Conservation (phyloP, 2,113 vertebrate genomes). For the Mystacornis crossleyi region DNA sequence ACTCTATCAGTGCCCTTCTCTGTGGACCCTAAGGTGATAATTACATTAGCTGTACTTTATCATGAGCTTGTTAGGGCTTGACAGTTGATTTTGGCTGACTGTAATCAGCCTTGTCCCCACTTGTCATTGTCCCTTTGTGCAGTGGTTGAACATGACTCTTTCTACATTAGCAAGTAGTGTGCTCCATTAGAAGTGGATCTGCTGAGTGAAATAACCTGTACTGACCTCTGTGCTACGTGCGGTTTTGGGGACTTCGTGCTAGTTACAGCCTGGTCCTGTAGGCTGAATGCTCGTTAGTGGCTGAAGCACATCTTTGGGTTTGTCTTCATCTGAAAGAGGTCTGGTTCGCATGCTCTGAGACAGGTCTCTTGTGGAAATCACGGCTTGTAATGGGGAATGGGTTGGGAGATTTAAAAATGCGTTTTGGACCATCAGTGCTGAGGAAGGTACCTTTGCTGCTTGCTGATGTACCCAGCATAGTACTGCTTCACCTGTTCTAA, state of each 20-base stretch:
- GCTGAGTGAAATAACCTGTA: not conserved
- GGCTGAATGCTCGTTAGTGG: not conserved
- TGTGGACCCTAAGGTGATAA: slow-evolving; percentile 52
- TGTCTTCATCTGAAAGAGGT: not conserved
- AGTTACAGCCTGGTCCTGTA: not conserved
- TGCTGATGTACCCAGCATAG: not conserved
- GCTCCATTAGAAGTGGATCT: not conserved
- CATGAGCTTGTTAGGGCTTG: slow-evolving; percentile 58
- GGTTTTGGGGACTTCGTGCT: not conserved
- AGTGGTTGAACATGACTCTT: slow-evolving; percentile 10
- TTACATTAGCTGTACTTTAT: slow-evolving; percentile 59
- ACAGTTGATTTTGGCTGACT: slow-evolving; percentile 59
- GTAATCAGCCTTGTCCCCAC: slow-evolving; percentile 50
- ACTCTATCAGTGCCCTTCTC: slow-evolving; percentile 17
- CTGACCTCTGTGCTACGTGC: not conserved
- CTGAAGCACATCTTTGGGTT: not conserved
- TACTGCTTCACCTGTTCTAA: not conserved
- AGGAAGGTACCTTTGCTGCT: not conserved
- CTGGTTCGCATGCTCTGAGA: not conserved
- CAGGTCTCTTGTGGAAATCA: not conserved
- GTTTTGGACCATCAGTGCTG: not conserved
- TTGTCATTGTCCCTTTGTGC: slow-evolving; percentile 57
- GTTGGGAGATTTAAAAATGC: not conserved
- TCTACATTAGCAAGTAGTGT: not conserved
- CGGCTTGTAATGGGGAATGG: not conserved